Percentiles rank a stretch among this genome's conserved stretches.
phyloP scores from a whole-genome alignment of 2,113 vertebrate species.

The Laticauda laticaudata region DNA sequence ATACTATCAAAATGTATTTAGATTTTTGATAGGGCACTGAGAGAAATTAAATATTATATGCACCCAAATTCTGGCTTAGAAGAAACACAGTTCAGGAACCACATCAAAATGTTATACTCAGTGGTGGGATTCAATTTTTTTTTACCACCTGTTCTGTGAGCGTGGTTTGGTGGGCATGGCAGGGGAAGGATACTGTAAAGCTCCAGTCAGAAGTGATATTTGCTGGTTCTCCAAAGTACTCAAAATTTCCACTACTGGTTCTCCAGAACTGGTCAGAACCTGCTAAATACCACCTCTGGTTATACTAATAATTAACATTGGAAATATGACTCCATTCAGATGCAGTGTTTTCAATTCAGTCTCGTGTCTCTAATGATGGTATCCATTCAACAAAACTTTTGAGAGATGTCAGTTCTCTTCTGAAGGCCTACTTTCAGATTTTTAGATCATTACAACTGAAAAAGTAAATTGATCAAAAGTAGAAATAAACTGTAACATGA shows the following conservation, averaged over 20 bases:
- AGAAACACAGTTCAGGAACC: neutral
- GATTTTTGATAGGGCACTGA: neutral
- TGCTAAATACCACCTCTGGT: neutral
- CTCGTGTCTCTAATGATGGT: neutral
- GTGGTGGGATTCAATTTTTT: too few species aligned
- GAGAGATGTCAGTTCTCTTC: neutral
- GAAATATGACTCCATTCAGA: neutral
- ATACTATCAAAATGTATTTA: neutral
- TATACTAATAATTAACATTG: neutral
- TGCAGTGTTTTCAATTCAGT: neutral
- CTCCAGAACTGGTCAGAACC: too few species aligned
- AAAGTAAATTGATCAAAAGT: neutral
- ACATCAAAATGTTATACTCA: neutral
- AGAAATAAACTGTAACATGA: neutral
- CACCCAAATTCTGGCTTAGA: neutral
- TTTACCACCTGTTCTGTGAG: too few species aligned
- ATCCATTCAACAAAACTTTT: neutral
- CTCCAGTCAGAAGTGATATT: too few species aligned
- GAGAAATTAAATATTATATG: neutral
- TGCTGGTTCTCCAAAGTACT: too few species aligned
- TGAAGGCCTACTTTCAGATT: neutral
- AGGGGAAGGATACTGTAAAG: too few species aligned
- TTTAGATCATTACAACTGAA: neutral
- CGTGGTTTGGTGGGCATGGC: too few species aligned
- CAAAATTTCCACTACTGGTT: too few species aligned